Conservation (phyloP, 2,888 invertebrate genomes). For the Melikaiella ostensackeni region DNA sequence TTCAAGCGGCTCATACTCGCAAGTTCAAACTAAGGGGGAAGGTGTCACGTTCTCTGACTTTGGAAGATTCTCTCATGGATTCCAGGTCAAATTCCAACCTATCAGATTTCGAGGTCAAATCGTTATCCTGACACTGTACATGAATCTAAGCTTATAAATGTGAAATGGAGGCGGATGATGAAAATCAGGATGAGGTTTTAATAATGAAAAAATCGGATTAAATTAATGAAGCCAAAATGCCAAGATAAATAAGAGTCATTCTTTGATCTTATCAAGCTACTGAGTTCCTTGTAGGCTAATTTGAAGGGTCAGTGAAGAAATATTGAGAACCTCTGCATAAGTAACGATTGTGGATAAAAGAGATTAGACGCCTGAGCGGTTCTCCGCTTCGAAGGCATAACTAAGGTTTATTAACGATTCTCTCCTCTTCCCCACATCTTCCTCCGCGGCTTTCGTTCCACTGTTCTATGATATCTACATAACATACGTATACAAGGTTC, state of each 20-base stretch:
- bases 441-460: conserved; percentile 23
- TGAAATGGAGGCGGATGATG: too few relatives aligned
- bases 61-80: too few relatives aligned
- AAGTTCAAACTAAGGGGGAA: too few relatives aligned
- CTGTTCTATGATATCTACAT: conserved; percentile 40
- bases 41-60: too few relatives aligned
- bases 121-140: too few relatives aligned
- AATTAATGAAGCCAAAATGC: background rate
- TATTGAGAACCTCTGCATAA: conserved; percentile 64
- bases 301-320: conserved; percentile 2
- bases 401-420: conserved; percentile 70
- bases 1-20: too few relatives aligned
- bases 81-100: too few relatives aligned
- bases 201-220: background rate
- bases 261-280: conserved; percentile 10
- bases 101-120: too few relatives aligned
- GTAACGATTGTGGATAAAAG: conserved; percentile 71
- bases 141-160: too few relatives aligned
- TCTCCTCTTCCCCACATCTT: conserved; percentile 48
- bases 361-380: conserved; percentile 69
- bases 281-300: conserved; percentile 13
- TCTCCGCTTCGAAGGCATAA: conserved; percentile 61
- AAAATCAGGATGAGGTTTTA: background rate
- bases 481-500: conserved; percentile 1
- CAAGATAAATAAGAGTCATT: background rate